A percentile compares a stretch with the other conserved stretches of the same genome.
Evolutionary conservation across 2,797 vertebrate species (phyloP).

Genomic region (Enteromius anoplus): DNA sequence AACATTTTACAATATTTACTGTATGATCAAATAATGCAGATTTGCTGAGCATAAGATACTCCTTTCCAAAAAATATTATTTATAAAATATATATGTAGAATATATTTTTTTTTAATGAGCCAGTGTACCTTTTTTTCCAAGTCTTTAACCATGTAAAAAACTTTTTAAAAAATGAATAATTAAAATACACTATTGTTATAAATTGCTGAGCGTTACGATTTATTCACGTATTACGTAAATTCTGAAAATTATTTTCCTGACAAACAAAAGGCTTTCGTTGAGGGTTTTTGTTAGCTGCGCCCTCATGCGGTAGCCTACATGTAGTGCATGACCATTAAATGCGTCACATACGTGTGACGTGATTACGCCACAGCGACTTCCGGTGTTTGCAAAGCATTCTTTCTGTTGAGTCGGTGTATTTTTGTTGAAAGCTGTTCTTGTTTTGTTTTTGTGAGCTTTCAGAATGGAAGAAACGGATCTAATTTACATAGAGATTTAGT

Average conservation of each 20-base stretch:
- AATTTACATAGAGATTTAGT: not conserved
- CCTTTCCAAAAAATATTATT: not conserved
- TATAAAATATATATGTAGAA: not conserved
- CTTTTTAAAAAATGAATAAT: not conserved
- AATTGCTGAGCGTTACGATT: not conserved
- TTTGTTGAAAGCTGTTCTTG: not conserved
- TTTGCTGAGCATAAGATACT: not conserved
- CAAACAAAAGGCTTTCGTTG: conserved; percentile 1
- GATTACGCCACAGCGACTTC: conserved; percentile 2
- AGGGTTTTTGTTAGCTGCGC: not conserved
- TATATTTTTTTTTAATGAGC: not conserved
- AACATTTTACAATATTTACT: conserved; percentile 2
- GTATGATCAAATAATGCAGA: not conserved
- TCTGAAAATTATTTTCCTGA: too few species aligned
- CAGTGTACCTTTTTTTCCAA: not conserved
- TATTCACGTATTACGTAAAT: not conserved
- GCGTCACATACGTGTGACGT: conserved; percentile 44
- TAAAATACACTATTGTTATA: not conserved
- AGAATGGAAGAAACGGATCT: not conserved
- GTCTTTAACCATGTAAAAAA: not conserved
- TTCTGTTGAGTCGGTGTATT: not conserved
- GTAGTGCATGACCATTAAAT: not conserved
- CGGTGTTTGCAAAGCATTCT: conserved; percentile 24
- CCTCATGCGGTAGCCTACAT: conserved; percentile 57
- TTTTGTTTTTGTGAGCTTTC: not conserved